phyloP scores from a whole-genome alignment of 2,113 vertebrate genomes.

The Pterocles orientalis region DNA sequence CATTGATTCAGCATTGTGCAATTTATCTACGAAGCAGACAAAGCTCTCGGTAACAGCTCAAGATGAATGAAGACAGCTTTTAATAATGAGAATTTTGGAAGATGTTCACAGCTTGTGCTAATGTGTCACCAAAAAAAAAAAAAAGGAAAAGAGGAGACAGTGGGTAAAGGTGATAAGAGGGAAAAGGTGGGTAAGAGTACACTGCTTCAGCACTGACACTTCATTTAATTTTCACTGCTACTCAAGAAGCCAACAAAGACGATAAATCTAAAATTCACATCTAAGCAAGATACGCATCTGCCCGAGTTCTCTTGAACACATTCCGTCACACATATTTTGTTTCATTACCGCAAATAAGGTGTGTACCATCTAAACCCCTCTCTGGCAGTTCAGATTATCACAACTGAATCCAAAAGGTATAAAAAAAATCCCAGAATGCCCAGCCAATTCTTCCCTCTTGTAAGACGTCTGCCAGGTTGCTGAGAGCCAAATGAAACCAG shows the following conservation, averaged over 20 bases:
- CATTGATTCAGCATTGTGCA: background rate
- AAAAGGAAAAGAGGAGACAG: background rate
- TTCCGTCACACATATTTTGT: background rate
- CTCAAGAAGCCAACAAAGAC: background rate
- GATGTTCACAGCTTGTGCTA: background rate
- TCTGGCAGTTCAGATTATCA: background rate
- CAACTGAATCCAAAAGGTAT: background rate
- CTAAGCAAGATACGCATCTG: background rate
- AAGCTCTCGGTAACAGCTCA: conserved; percentile 9
- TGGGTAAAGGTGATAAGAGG: too few relatives aligned
- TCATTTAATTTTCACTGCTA: conserved; percentile 13
- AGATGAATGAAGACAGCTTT: conserved; percentile 45
- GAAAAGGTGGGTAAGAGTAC: background rate
- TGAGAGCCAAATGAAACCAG: conserved; percentile 1
- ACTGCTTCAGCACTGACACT: background rate
- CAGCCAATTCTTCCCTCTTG: background rate
- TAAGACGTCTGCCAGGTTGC: background rate
- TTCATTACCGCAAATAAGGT: background rate
- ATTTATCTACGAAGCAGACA: background rate
- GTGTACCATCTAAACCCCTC: background rate
- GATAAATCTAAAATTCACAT: conserved; percentile 21
- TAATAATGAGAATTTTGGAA: conserved; percentile 26
- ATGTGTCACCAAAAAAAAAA: background rate
- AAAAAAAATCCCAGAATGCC: background rate
- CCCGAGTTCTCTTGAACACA: background rate